Evolutionary conservation across 2,888 invertebrate genomes (phyloP).

Genomic region (Falcaria lacertinaria): DNA sequence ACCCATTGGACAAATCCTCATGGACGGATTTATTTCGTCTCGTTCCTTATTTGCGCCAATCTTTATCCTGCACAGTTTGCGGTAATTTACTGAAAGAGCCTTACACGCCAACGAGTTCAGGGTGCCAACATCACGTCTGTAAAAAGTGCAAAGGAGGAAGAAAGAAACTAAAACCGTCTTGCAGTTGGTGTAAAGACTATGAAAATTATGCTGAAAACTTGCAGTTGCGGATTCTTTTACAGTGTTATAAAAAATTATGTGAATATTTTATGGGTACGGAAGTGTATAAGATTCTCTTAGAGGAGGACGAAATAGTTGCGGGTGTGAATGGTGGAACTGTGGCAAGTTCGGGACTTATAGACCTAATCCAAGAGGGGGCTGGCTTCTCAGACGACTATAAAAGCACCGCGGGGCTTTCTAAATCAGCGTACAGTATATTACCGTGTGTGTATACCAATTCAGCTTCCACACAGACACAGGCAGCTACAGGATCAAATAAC

Average conservation of each 20-base stretch:
- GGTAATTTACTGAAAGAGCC: constrained; percentile 90
- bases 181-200: constrained; percentile 92
- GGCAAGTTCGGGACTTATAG: constrained; percentile 82
- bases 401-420: constrained; percentile 85
- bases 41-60: constrained; percentile 91
- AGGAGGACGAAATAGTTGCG: constrained; percentile 74
- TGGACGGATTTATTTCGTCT: constrained; percentile 91
- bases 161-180: constrained; percentile 91
- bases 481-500: constrained; percentile 51
- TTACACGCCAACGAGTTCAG: constrained; percentile 86
- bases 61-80: constrained; percentile 94
- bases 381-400: constrained; percentile 88
- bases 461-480: constrained; percentile 67
- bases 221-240: constrained; percentile 87
- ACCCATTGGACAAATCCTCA: constrained; percentile 84
- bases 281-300: constrained; percentile 82
- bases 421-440: constrained; percentile 86
- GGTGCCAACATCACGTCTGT: constrained; percentile 94
- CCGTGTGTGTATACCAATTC: constrained; percentile 86
- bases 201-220: constrained; percentile 90
- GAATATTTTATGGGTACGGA: constrained; percentile 87
- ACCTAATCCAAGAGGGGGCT: constrained; percentile 89
- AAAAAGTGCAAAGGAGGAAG: constrained; percentile 90
- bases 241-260: constrained; percentile 94
- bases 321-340: constrained; percentile 73